Evolutionary conservation across 2,888 invertebrate genomes (phyloP), one percentile per base, ranked within the genome.

Genomic region (Chymomyza caudatula): DNA sequence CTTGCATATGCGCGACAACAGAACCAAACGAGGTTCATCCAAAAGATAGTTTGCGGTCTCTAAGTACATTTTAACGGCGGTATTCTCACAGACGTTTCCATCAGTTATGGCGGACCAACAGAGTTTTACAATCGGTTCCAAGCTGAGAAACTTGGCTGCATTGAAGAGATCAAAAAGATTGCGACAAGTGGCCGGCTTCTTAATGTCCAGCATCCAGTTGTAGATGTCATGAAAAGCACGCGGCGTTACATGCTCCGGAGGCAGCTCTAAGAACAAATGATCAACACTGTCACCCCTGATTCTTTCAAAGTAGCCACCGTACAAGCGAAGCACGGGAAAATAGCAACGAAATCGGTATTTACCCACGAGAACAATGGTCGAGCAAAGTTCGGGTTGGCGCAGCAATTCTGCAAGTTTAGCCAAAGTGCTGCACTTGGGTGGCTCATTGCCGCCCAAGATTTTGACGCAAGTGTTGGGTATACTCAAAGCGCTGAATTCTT

Each of bases 161-260:
- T 58, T 73, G 5, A 63, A 67, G 2, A 74, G 6, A 8, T 79
- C 68, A 8, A 76, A 13, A 0, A 77, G 2, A 4, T 29, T 37
- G 20, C 55, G 64, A 29, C n/a, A 25, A 20, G 6, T 43, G 43
- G 44, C 20, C 17, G 15, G 3, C 37, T 42, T 2, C 15, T 29
- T 19, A 0, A 17, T 62, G 11, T 64, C 5, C n/a, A 67, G 11
- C 70, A 78, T 74, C 77, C 77, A 79, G 4, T 69, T 58, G 62
- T 76, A 74, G 23, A 79, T 22, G 2, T 44, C 19, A 17, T 65
- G 15, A 4, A 79, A 79, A 0, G 69, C 67, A 17, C 25, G 19
- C 0, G 74, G 52, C 1, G 74, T 65, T 4, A 76, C 67, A 44
- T 59, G 25, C 0, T 74, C 29, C 15, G 23, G 6, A 0, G 77